Evolutionary conservation across 2,888 invertebrate genomes (phyloP), one percentile per base, ranked within the genome.

Genomic region (Torymus texanus): DNA sequence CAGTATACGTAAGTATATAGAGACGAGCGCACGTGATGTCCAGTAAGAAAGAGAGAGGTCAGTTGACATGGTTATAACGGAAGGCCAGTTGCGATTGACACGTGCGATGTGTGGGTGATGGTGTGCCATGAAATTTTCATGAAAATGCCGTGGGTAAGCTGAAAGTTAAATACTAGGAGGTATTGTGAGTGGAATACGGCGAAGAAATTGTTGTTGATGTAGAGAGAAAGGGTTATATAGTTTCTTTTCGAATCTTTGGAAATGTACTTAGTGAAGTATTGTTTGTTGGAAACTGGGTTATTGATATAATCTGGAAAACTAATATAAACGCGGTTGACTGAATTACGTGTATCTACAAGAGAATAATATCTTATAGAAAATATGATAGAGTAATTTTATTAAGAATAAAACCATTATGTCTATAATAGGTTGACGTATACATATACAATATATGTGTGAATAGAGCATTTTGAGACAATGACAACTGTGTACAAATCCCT

Each of bases 61-160:
- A 75, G 62, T 75, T 71, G 74, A 74, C 77, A 61, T 56, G 80
- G 71, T 80, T 67, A 68, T 65, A 66, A 68, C 18, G 58, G 70
- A 41, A 41, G 8, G 8, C 41, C 8, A 55, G 55, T 29, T 16
- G 51, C 16, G 50, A 66, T 72, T 58, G 74, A 41, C 68, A 59
- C 78, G 73, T 75, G 74, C 41, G n/a, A 58, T 24, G 5, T 8
- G 5, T 5, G 24, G 68, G 5, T 12, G 5, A 2, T 21, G 68
- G 14, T 10, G n/a, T 11, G 41, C 12, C 62, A 63, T 78, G 55
- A 68, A 63, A 58, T 66, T 78, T 74, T 68, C 78, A 74, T 74
- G 50, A 16, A 61, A 16, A 62, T 59, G 16, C 2, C 16, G 41
- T 8, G 11, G 0, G 5, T 16, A 50, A 63, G 58, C 56, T 63